Conservation (phyloP, 1,140 invertebrate species). For the Scaptomyza hsui region DNA sequence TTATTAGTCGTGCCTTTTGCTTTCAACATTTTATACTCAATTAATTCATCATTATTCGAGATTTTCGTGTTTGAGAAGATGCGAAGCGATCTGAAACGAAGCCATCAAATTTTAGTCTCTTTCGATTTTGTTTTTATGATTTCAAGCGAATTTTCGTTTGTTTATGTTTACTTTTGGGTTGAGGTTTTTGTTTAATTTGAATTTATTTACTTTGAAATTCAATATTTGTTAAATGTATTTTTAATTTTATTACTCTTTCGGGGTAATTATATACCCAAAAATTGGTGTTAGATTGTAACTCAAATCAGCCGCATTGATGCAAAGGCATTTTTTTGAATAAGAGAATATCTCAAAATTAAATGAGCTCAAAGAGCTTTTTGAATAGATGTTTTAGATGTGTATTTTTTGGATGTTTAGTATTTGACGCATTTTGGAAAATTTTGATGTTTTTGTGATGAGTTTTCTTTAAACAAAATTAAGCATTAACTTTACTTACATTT, state of each 20-base stretch:
- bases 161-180: slow-evolving; percentile 21
- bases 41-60: slow-evolving; percentile 79
- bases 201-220: slow-evolving; percentile 83
- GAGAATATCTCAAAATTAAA: slow-evolving; percentile 7
- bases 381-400: neutral
- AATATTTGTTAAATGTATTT: slow-evolving; percentile 82
- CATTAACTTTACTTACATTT: too few species aligned
- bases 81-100: slow-evolving; percentile 28
- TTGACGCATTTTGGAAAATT: slow-evolving; percentile 21
- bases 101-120: slow-evolving; percentile 61
- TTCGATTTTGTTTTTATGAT: slow-evolving; percentile 63
- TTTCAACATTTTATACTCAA: slow-evolving; percentile 71
- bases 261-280: slow-evolving; percentile 66
- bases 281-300: slow-evolving; percentile 54
- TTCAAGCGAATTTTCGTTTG: slow-evolving; percentile 70
- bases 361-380: neutral
- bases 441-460: too few species aligned
- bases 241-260: slow-evolving; percentile 69
- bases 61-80: slow-evolving; percentile 40
- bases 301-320: slow-evolving; percentile 14
- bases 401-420: slow-evolving; percentile 3
- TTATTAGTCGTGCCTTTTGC: slow-evolving; percentile 41
- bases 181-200: slow-evolving; percentile 60
- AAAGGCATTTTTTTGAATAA: slow-evolving; percentile 17
- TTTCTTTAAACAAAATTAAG: neutral